Percentiles rank a stretch among this genome's conserved stretches.
Evolutionary conservation across 1,140 invertebrate species (phyloP).

Genomic region (Hypothenemus hampei): DNA sequence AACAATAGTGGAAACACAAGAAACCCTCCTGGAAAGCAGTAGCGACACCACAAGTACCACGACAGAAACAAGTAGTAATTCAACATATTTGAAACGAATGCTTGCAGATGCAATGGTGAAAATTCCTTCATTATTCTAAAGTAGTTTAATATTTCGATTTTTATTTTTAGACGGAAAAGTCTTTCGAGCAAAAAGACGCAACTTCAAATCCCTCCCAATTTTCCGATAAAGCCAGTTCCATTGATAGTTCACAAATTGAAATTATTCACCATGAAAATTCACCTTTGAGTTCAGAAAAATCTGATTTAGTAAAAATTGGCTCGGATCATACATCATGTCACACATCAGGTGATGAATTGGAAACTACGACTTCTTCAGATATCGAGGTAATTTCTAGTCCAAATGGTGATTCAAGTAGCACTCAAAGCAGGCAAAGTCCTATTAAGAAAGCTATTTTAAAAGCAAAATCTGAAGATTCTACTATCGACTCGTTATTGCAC

Average conservation of each 20-base stretch:
- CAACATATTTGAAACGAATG: slow-evolving; percentile 54
- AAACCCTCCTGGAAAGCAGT: slow-evolving; percentile 55
- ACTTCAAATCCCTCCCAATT: background rate
- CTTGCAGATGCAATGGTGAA: slow-evolving; percentile 56
- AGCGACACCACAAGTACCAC: slow-evolving; percentile 49
- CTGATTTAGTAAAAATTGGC: slow-evolving; percentile 77
- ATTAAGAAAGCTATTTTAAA: slow-evolving; percentile 56
- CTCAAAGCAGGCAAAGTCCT: slow-evolving; percentile 64
- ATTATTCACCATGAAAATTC: slow-evolving; percentile 52
- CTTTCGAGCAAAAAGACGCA: too few species aligned
- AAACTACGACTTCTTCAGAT: slow-evolving; percentile 92
- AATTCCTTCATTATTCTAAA: background rate
- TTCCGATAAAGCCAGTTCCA: slow-evolving; percentile 21
- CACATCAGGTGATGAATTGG: slow-evolving; percentile 80
- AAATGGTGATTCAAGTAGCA: slow-evolving; percentile 72
- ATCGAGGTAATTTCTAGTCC: slow-evolving; percentile 94
- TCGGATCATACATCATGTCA: slow-evolving; percentile 78
- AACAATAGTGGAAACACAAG: slow-evolving; percentile 55
- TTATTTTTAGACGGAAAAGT: slow-evolving; percentile 27
- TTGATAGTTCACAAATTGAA: slow-evolving; percentile 39
- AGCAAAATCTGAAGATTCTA: slow-evolving; percentile 44
- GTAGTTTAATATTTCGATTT: background rate
- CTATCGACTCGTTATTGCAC: slow-evolving; percentile 51
- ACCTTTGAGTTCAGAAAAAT: slow-evolving; percentile 67
- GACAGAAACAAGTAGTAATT: slow-evolving; percentile 42